Percentiles rank a stretch among this genome's conserved stretches.
Evolutionary conservation across 2,797 vertebrate species (phyloP).

Genomic region (Psittacula echo): DNA sequence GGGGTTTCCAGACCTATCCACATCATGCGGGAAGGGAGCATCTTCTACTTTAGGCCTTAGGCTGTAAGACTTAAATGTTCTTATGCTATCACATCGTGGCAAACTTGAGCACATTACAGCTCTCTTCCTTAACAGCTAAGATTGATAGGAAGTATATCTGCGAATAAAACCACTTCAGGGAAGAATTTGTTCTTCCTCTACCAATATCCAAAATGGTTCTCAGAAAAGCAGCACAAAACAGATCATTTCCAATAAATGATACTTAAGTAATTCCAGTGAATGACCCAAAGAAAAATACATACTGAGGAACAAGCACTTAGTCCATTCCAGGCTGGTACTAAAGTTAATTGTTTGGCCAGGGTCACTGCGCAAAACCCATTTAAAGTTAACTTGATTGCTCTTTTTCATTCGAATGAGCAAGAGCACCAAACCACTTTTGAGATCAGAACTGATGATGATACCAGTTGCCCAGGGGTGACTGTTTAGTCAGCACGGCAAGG

Average conservation of each 20-base stretch:
- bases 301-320: background rate
- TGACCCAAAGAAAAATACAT: background rate
- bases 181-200: conserved; percentile 61
- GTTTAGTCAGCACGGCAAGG: background rate
- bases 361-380: background rate
- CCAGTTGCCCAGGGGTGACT: background rate
- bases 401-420: background rate
- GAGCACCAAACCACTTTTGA: background rate
- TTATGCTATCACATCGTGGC: background rate
- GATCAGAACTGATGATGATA: background rate
- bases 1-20: background rate
- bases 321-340: background rate
- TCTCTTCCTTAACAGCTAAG: background rate
- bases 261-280: conserved; percentile 51
- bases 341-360: conserved; percentile 18
- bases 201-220: conserved; percentile 39
- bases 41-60: background rate
- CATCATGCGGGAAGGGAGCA: background rate
- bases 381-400: background rate
- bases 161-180: conserved; percentile 48
- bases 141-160: background rate
- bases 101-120: conserved; percentile 23
- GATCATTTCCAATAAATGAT: conserved; percentile 54
- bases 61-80: background rate
- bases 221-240: conserved; percentile 52